A percentile compares a stretch with the other conserved stretches of the same genome.
These are phyloP conservation scores for Andrena bucephala DNA, from an alignment of 2,888 invertebrate genomes.

Conservation along the genomic window DNA sequence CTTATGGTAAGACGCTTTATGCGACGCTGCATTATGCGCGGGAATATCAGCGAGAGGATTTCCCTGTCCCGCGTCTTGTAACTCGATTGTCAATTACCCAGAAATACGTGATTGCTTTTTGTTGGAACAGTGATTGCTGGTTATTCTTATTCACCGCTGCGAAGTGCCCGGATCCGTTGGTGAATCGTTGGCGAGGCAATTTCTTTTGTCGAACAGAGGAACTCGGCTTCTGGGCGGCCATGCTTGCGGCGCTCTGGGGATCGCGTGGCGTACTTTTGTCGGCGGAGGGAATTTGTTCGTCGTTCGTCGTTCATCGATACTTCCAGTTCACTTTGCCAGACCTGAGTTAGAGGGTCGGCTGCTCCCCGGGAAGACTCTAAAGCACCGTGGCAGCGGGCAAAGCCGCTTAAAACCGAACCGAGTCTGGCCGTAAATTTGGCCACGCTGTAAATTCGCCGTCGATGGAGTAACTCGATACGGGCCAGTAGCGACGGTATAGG, in stretches of 20 bases:
- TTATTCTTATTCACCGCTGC: background rate
- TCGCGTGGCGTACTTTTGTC: constrained; percentile 1
- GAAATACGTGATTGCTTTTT: background rate
- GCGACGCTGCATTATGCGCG: constrained; percentile 9
- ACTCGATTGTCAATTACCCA: constrained; percentile 22
- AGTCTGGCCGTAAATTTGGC: constrained; percentile 37
- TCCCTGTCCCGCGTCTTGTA: background rate
- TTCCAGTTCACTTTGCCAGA: constrained; percentile 30
- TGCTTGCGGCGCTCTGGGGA: background rate
- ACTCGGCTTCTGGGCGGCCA: background rate
- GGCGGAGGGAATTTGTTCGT: constrained; percentile 20
- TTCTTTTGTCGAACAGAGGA: background rate
- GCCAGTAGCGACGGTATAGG: constrained; percentile 4
- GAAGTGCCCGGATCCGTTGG: too few species aligned
- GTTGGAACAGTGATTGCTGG: background rate
- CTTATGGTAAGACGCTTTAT: constrained; percentile 39
- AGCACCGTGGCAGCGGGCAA: constrained; percentile 1
- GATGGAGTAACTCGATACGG: constrained; percentile 19
- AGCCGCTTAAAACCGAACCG: constrained; percentile 30
- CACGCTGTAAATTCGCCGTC: constrained; percentile 19
- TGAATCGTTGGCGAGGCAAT: background rate
- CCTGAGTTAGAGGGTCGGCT: constrained; percentile 18
- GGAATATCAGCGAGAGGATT: background rate
- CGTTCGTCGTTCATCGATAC: constrained; percentile 36
- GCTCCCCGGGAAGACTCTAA: constrained; percentile 20